Conservation (phyloP, 2,797 vertebrate species). For the Spatula versicolor region DNA sequence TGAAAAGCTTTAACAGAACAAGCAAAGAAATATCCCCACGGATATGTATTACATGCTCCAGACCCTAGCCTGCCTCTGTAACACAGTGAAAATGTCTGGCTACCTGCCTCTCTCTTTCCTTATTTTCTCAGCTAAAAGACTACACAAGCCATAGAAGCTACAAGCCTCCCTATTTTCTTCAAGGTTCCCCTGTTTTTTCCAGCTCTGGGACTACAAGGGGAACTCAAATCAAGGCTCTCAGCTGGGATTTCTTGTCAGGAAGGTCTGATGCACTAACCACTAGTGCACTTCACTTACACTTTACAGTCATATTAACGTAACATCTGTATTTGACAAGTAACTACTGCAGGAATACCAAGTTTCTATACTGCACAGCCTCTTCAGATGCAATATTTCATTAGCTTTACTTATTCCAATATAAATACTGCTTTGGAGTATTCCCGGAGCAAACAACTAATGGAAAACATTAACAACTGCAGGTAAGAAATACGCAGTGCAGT, state of each 20-base stretch:
- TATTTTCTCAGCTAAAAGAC: too few relatives aligned
- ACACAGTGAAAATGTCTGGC: not conserved
- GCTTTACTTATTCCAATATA: not conserved
- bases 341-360: not conserved
- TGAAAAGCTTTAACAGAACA: not conserved
- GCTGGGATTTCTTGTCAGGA: not conserved
- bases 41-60: accelerated
- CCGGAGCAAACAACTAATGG: not conserved
- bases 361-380: not conserved
- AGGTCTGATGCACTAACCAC: accelerated
- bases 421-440: not conserved
- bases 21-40: not conserved
- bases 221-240: not conserved
- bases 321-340: not conserved
- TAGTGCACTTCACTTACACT: not conserved
- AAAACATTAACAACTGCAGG: not conserved
- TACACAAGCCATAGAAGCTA: too few relatives aligned
- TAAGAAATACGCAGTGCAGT: not conserved
- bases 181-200: too few relatives aligned
- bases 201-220: too few relatives aligned
- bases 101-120: too few relatives aligned
- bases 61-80: not conserved
- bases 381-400: not conserved
- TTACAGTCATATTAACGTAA: not conserved
- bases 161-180: too few relatives aligned